Evolutionary conservation across 2,888 invertebrate species (phyloP), one percentile per base, ranked within the genome.

Genomic region (Lepidochitona cinerea): DNA sequence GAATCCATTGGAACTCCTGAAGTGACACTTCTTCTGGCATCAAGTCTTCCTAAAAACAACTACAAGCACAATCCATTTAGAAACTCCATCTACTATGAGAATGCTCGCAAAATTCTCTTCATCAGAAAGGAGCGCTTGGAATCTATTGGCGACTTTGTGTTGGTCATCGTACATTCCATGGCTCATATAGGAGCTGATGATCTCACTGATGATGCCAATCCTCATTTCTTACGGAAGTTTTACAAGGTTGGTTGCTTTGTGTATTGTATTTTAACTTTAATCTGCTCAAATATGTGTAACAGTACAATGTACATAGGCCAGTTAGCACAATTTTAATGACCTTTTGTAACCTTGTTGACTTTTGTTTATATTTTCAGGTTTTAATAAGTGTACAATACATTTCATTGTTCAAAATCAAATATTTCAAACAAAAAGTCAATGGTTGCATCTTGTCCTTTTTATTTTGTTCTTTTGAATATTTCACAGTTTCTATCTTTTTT

Each of bases 71-170:
- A 89, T 77, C 85, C 85, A 14, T 87, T 84, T 81, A 79, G 89
- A 35, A 84, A 88, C 75, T 89, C 89, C 33, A 77, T 89, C 71
- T 85, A 81, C 75, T 89, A 86, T 75, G 84, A 89, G 78, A 83
- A 88, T 73, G 82, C 84, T 7, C 71, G 80, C 49, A 85, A 85
- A 54, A 85, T 88, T 37, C 77, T 89, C 74, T 89, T 89, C 77
- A 81, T 89, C 35, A 78, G 89, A 9, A 79, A 80, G 37, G 89
- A 89, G 78, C 78, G 89, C 70, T 80, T 89, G 77, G 87, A 89
- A 64, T 88, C 87, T 23, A 87, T 89, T 41, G 89, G 89, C 70
- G 89, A 89, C 79, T 89, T 89, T 81, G 83, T 87, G 12, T 82
- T 89, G 64, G 83, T 89, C 23, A 81, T 89, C n/a, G 75, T 89